Base-by-base conservation (phyloP, 2,113 vertebrate species). In the Chunga burmeisteri region DNA sequence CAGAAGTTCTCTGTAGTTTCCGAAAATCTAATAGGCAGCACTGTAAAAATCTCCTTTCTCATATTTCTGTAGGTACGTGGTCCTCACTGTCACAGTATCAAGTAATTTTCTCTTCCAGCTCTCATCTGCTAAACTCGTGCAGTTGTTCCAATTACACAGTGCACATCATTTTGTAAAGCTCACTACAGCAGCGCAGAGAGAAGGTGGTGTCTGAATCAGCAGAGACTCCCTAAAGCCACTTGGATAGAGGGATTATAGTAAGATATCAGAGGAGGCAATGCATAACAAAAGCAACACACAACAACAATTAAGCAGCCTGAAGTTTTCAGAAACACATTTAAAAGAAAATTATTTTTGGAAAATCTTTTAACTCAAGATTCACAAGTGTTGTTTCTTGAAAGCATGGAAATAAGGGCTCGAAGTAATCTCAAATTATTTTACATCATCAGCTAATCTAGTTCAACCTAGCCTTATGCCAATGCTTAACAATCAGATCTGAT, bases 381-480 rank as follows among this genome's bases (percentile, higher is more conserved):
- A 22, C 58, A 47, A 36, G 58, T 7, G 85, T 77, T 14, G 1
- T 40, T 90, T 77, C 77, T 30, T 36, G 90, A 94, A 74, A 95
- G 59, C 75, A 36, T 52, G 32, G 26, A 53, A 63, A 34, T 27
- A 29, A 58, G 30, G 93, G 86, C 92, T 74, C 26, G 5, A 32
- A 89, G 89, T 59, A 59, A 88, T 3, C 29, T 22, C 70, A 62
- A 63, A 87, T 86, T 29, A 88, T 72, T 94, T 87, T 50, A 92
- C 96, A 87, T 52, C 67, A 90, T 62, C 83, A 81, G 74, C 66
- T 97, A 91, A 94, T 80, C 85, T 93, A 96, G 81, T 82, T 88
- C 49, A 90, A 93, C 90, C 74, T 88, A 94, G 68, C 74, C 59
- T 82, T 68, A 96, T 46, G 91, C 66, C 88, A 90, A 87, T 22